phyloP scores from a whole-genome alignment of 1,140 invertebrate genomes.

The Acarapis woodi region DNA sequence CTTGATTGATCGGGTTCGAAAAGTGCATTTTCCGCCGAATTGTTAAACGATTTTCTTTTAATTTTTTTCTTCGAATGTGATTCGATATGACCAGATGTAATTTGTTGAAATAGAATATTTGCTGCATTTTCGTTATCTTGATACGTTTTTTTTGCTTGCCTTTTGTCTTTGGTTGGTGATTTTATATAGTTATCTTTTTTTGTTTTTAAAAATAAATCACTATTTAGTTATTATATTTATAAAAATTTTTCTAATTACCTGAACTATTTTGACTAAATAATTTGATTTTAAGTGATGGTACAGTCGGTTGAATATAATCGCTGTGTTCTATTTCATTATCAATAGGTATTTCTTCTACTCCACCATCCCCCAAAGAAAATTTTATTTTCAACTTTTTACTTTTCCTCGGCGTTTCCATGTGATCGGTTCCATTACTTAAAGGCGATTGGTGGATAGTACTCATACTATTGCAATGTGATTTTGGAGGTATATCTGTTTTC shows the following conservation, averaged over 20 bases:
- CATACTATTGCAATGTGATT: background rate
- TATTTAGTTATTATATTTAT: too few relatives aligned
- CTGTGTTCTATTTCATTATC: background rate
- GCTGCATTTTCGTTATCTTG: constrained; percentile 3
- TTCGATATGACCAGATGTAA: constrained; percentile 1
- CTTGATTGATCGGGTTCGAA: constrained; percentile 3
- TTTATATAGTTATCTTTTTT: too few relatives aligned
- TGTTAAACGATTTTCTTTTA: background rate
- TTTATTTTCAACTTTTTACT: background rate
- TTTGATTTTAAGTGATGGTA: background rate
- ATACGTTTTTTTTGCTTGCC: too few relatives aligned
- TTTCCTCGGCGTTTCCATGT: background rate
- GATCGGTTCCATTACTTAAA: background rate
- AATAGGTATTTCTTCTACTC: background rate
- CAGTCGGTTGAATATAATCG: background rate
- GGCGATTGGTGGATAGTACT: background rate
- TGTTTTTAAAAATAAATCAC: too few relatives aligned
- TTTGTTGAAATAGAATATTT: constrained; percentile 5
- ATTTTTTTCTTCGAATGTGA: background rate
- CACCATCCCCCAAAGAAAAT: background rate
- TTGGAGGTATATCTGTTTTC: constrained; percentile 1
- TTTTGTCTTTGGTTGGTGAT: too few relatives aligned
- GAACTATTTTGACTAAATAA: too few relatives aligned
- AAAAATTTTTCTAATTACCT: too few relatives aligned
- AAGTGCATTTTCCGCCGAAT: constrained; percentile 1